Percentiles rank a stretch among this genome's conserved stretches.
phyloP scores from a whole-genome alignment of 2,888 invertebrate species.

The Plagiodera versicolora region DNA sequence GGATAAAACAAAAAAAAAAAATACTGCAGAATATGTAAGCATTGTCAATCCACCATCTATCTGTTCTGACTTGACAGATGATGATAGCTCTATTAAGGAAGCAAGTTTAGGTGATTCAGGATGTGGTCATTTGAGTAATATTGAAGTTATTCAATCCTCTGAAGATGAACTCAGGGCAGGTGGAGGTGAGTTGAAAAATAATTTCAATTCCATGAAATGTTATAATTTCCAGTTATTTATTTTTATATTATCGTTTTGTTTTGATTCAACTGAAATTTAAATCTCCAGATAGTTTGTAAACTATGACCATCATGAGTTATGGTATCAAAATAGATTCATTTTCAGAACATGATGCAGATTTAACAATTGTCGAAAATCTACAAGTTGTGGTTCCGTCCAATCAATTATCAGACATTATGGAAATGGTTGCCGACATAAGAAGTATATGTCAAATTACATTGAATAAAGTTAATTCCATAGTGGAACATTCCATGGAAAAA shows the following conservation, averaged over 20 bases:
- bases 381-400: neutral
- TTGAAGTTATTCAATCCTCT: neutral
- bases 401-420: neutral
- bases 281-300: neutral
- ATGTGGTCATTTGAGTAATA: neutral
- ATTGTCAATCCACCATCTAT: constrained; percentile 4
- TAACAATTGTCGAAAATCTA: constrained; percentile 2
- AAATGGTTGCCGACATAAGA: constrained; percentile 2
- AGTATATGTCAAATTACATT: constrained; percentile 1
- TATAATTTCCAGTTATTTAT: neutral
- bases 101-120: neutral
- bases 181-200: neutral
- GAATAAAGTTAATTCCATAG: neutral
- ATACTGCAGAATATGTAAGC: constrained; percentile 1
- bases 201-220: neutral
- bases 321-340: neutral
- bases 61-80: constrained; percentile 1
- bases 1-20: neutral
- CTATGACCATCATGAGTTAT: neutral
- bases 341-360: neutral
- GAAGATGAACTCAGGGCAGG: neutral
- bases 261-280: neutral
- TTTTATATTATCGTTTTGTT: neutral
- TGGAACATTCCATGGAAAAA: neutral
- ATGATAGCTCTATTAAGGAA: neutral